Evolutionary conservation across 2,113 vertebrate species (phyloP).

Genomic region (Phylloscopus trochilus): DNA sequence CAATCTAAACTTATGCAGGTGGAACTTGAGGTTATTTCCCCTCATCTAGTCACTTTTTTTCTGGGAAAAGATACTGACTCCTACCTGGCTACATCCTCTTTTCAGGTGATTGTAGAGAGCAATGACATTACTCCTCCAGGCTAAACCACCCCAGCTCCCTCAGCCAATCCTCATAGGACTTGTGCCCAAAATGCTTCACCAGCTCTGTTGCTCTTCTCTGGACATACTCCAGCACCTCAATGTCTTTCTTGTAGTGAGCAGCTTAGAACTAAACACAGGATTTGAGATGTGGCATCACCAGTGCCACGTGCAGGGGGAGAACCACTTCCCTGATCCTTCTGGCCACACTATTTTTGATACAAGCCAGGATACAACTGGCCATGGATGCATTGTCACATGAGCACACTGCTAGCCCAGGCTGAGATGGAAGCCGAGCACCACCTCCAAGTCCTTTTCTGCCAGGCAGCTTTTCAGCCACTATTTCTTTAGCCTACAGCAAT

Average conservation of each 20-base stretch:
- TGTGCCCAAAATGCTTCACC: background rate
- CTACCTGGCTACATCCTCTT: background rate
- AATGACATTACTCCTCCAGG: background rate
- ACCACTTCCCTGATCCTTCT: background rate
- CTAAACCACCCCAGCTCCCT: background rate
- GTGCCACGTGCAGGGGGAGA: accelerated
- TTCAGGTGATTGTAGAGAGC: background rate
- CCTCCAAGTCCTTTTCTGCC: accelerated
- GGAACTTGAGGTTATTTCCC: background rate
- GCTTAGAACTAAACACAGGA: background rate
- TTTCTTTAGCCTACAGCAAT: background rate
- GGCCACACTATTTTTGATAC: background rate
- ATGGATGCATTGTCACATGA: background rate
- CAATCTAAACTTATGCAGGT: background rate
- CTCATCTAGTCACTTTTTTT: background rate
- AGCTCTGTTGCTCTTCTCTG: background rate
- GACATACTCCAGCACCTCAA: background rate
- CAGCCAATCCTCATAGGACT: background rate
- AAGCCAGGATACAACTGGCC: background rate
- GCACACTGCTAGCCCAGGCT: background rate
- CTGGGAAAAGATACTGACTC: background rate
- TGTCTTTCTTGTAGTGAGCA: background rate
- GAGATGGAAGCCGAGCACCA: accelerated
- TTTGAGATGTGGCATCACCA: background rate
- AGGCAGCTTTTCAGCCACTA: background rate